phyloP scores from a whole-genome alignment of 2,797 vertebrate genomes.

The Hoplostethus atlanticus region DNA sequence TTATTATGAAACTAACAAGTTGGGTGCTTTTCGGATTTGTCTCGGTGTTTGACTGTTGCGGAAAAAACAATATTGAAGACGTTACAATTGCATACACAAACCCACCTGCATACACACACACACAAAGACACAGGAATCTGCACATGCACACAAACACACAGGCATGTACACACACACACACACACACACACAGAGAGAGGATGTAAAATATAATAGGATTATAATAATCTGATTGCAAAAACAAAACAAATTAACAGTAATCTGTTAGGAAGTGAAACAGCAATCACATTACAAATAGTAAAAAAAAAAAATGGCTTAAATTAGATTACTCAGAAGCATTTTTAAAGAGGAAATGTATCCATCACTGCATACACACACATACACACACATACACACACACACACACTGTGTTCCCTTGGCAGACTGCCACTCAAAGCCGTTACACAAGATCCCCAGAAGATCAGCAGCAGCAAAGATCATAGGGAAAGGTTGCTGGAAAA shows the following conservation, averaged over 20 bases:
- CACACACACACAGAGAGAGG: not conserved
- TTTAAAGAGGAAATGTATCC: too few species aligned
- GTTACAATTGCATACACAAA: too few species aligned
- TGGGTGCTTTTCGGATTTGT: too few species aligned
- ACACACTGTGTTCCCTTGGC: not conserved
- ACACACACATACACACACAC: conserved; percentile 13
- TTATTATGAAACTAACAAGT: conserved; percentile 6
- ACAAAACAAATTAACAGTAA: not conserved
- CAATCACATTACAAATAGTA: not conserved
- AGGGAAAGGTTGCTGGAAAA: not conserved
- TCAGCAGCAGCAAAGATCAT: not conserved
- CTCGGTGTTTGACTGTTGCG: too few species aligned
- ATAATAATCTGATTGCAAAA: not conserved
- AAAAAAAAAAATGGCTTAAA: too few species aligned
- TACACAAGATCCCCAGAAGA: not conserved
- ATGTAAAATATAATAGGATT: too few species aligned
- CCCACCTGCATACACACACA: too few species aligned
- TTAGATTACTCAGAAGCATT: too few species aligned
- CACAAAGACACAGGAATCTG: too few species aligned
- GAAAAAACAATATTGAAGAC: too few species aligned
- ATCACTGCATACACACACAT: not conserved
- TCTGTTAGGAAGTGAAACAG: not conserved
- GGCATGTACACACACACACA: not conserved
- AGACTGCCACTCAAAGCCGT: not conserved
- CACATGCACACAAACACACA: too few species aligned